These are phyloP conservation scores for Holacanthella duospinosa DNA, from an alignment of 2,888 invertebrate genomes.

Conservation along the genomic window DNA sequence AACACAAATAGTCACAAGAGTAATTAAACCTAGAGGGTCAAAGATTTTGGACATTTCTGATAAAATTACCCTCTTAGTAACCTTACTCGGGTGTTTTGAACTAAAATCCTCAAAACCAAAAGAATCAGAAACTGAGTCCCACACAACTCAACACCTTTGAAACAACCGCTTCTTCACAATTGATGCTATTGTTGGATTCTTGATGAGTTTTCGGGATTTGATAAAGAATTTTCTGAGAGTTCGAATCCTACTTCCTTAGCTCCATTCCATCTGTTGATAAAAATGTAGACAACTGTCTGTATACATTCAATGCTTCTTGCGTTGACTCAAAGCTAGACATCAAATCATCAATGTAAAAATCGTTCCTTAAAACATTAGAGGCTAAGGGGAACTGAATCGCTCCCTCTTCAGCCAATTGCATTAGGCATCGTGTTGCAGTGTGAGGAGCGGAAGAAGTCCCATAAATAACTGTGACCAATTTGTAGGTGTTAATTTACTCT, in stretches of 20 bases:
- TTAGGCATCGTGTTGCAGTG: constrained; percentile 36
- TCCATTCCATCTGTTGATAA: neutral
- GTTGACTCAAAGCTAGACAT: constrained; percentile 29
- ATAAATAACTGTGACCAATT: constrained; percentile 39
- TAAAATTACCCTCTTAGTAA: too few species aligned
- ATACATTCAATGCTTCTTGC: constrained; percentile 14
- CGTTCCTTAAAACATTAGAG: constrained; percentile 9
- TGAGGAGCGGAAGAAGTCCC: constrained; percentile 38
- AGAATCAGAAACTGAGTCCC: neutral
- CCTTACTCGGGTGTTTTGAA: too few species aligned
- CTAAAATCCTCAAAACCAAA: too few species aligned
- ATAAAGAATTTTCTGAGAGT: too few species aligned
- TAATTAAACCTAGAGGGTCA: too few species aligned
- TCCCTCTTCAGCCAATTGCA: constrained; percentile 35
- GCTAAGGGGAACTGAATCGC: constrained; percentile 14
- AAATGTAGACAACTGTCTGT: neutral
- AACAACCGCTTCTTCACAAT: too few species aligned
- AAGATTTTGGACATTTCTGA: too few species aligned
- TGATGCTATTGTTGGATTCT: too few species aligned
- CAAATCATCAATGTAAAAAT: constrained; percentile 40
- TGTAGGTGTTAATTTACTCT: constrained; percentile 23
- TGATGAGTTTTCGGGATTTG: neutral
- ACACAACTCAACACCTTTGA: neutral
- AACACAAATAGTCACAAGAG: too few species aligned
- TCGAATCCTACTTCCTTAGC: too few species aligned